Evolutionary conservation across 1,140 invertebrate genomes (phyloP), one percentile per base, ranked within the genome.

Genomic region (Mactra quadrangularis): DNA sequence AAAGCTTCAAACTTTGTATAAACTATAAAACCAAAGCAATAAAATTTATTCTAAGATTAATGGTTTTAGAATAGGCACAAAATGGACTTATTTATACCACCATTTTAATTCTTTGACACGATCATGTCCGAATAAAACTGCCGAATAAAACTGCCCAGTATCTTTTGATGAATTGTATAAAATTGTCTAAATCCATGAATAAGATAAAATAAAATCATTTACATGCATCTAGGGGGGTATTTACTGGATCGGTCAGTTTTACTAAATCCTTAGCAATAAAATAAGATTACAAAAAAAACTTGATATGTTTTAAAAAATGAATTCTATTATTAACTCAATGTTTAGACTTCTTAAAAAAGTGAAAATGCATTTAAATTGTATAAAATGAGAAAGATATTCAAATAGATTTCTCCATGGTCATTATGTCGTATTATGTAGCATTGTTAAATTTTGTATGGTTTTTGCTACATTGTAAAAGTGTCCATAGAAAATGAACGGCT

Each of bases 301-400:
- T 50, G 64, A 68, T 68, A 68, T 68, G 64, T 47, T 68, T 41
- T 68, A 68, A 50, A 68, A 50, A 25, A 27, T 55, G 4, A 55
- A 55, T 22, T 6, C 19, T 22, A 22, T 55, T n/a, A 55, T 55
- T 55, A 7, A 22, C 7, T 4, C 7, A 7, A 27, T 55, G 27
- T 22, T 55, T 9, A 55, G n/a, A 55, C 53, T n/a, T 7, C n/a
- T 41, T 41, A 41, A 35, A 78, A 78, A 78, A 78, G 76, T 66
- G 76, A 68, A 78, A 78, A 78, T 78, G 76, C 76, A 78, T 78
- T 78, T 52, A 78, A 78, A 78, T 78, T 68, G 62, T 55, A 68
- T 53, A 66, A 78, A 78, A 78, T 78, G 41, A 33, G 15, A 19
- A 68, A 78, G 64, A 64, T 17, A 78, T 78, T 78, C 29, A 68